These are phyloP conservation scores for Chloropsis hardwickii DNA, from an alignment of 2,113 vertebrate genomes.

Conservation along the genomic window DNA sequence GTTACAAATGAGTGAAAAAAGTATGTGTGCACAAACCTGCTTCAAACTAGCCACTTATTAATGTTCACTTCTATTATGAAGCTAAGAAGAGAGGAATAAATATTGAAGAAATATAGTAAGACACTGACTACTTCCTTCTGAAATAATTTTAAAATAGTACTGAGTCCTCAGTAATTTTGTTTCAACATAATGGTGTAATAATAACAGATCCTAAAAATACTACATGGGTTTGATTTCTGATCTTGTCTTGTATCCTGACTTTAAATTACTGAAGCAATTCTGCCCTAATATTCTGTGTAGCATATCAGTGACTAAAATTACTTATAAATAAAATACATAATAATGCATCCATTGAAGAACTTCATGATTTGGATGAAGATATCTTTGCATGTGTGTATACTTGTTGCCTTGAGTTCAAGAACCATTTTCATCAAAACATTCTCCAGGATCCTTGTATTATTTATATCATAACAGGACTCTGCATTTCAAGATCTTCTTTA, in stretches of 20 bases:
- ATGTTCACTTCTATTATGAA: background rate
- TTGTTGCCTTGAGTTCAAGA: background rate
- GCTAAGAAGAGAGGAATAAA: background rate
- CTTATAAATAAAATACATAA: background rate
- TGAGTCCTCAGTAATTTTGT: background rate
- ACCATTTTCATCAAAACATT: background rate
- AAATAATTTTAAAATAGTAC: background rate
- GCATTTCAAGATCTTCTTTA: background rate
- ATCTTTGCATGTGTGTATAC: background rate
- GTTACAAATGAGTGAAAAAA: background rate
- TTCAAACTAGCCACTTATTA: background rate
- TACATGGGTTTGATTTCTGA: background rate
- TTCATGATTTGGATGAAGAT: background rate
- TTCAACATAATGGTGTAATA: background rate
- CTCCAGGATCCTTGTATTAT: background rate
- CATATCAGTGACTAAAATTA: background rate
- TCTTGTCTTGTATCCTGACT: background rate
- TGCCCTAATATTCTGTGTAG: background rate
- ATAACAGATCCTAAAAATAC: background rate
- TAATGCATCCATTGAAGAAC: background rate
- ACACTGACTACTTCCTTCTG: background rate
- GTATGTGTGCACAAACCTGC: background rate
- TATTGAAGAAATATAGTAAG: background rate
- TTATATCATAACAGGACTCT: background rate
- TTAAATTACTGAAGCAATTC: background rate